Evolutionary conservation across 2,888 invertebrate genomes (phyloP).

Genomic region (Patella caerulea): DNA sequence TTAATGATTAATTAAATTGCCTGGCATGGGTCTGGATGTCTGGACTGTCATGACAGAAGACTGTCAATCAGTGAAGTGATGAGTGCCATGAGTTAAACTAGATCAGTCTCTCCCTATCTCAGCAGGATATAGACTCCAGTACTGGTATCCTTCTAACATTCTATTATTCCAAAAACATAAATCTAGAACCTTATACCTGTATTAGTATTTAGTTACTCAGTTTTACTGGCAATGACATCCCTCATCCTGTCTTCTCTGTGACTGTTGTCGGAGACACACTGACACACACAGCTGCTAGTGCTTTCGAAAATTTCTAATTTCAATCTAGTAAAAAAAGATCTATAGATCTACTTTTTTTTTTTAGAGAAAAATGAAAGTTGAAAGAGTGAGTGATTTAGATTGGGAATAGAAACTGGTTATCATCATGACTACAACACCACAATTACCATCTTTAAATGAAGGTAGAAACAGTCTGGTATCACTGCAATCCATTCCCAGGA

Average conservation of each 20-base stretch:
- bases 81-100: too few species aligned
- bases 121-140: too few species aligned
- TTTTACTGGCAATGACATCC: not conserved
- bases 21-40: not conserved
- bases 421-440: constrained; percentile 39
- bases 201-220: too few species aligned
- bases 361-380: not conserved
- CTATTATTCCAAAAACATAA: not conserved
- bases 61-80: not conserved
- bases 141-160: too few species aligned
- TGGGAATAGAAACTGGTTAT: constrained; percentile 35
- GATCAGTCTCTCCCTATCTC: too few species aligned
- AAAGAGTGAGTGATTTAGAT: constrained; percentile 44
- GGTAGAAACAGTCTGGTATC: constrained; percentile 59
- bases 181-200: not conserved
- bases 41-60: not conserved
- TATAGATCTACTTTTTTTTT: too few species aligned
- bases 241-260: too few species aligned
- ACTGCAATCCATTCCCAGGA: constrained; percentile 39
- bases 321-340: too few species aligned
- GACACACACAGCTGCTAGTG: not conserved
- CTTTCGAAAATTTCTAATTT: too few species aligned
- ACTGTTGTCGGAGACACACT: too few species aligned
- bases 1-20: not conserved
- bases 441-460: constrained; percentile 53